phyloP scores from a whole-genome alignment of 2,888 invertebrate species.

The Drosophila gaucha region DNA sequence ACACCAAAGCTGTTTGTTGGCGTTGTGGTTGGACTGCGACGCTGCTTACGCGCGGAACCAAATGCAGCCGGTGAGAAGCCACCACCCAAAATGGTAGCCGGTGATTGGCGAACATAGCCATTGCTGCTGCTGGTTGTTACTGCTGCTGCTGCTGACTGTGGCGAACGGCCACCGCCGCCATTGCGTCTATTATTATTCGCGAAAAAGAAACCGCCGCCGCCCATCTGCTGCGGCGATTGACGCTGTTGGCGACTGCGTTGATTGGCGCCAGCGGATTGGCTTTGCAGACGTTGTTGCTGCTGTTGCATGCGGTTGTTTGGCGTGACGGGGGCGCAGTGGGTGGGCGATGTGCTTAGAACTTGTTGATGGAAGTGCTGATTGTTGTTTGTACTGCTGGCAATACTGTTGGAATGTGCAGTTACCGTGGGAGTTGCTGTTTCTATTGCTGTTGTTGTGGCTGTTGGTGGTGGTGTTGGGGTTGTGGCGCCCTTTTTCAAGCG shows the following conservation, averaged over 20 bases:
- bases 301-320: conserved; percentile 64
- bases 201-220: conserved; percentile 62
- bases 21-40: conserved; percentile 61
- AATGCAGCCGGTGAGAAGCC: conserved; percentile 53
- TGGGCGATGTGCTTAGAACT: conserved; percentile 66
- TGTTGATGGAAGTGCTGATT: conserved; percentile 61
- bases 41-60: conserved; percentile 75
- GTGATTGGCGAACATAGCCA: conserved; percentile 68
- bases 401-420: conserved; percentile 85
- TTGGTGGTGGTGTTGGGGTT: conserved; percentile 50
- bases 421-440: conserved; percentile 71
- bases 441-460: conserved; percentile 59
- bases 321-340: conserved; percentile 45
- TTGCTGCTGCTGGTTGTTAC: conserved; percentile 26
- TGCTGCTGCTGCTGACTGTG: conserved; percentile 41
- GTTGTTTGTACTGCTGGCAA: conserved; percentile 84
- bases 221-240: conserved; percentile 67
- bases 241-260: conserved; percentile 73
- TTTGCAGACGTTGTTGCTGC: conserved; percentile 58
- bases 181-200: conserved; percentile 61
- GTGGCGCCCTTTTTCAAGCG: conserved; percentile 77
- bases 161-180: conserved; percentile 68
- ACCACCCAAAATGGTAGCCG: conserved; percentile 78
- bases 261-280: conserved; percentile 63
- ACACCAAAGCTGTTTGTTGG: conserved; percentile 43